Evolutionary conservation across 2,113 vertebrate species (phyloP), one percentile per base, ranked within the genome.

Genomic region (Apodemus sylvaticus): DNA sequence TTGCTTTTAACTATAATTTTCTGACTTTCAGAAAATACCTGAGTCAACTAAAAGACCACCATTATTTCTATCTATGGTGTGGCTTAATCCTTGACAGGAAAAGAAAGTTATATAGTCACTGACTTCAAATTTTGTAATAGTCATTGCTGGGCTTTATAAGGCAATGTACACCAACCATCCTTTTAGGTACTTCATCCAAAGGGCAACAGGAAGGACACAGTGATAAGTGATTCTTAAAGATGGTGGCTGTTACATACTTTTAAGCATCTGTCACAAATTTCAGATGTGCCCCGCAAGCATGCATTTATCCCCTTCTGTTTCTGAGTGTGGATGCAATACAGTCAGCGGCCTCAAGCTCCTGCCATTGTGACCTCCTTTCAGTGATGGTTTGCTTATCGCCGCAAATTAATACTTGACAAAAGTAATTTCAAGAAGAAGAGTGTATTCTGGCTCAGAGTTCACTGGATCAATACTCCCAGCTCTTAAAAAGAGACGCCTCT

Each of bases 21-120:
- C 71, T 94, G 36, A 88, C 34, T 93, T 96, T 95, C 3, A 77
- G 29, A 95, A 96, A 94, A 60, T n/a, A 91, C 2, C 36, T 86
- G 26, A 91, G 60, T 89, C 79, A 91, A 81, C 36, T 93, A 78
- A 83, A 91, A 92, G 29, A 39, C 5, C 9, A 95, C 13, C 90
- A 78, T 45, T 94, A 92, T 62, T 97, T 95, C 73, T 77, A 93
- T 77, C 11, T 86, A 71, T 10, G 64, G 53, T 29, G 11, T 83
- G 39, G 22, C 39, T 92, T 70, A 91, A 88, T 58, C 70, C 39
- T 83, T 93, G 36, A 78, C 4, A 86, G 89, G 17, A 85, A 83
- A 82, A 66, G 4, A 39, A 82, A 91, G 60, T 45, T 71, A 39
- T 73, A 7, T 12, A 17, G 17, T 4, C 73, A 94, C 34, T 13